Conservation (phyloP, 2,888 invertebrate species). For the Tubulanus polymorphus region DNA sequence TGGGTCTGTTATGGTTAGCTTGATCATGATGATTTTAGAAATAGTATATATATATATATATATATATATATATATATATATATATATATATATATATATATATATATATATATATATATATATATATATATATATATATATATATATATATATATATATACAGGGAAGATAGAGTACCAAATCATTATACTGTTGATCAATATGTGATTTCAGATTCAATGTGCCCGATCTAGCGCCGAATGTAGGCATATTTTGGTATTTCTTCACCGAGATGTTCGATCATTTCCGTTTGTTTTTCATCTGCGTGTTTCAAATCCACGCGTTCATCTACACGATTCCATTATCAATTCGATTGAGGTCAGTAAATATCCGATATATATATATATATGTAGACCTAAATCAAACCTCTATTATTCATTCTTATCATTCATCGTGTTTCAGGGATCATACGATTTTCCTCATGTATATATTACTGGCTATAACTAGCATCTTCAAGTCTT, state of each 20-base stretch:
- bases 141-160: too few relatives aligned
- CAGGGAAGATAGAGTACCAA: background rate
- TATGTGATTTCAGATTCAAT: constrained; percentile 64
- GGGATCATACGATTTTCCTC: constrained; percentile 52
- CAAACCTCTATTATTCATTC: background rate
- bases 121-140: too few relatives aligned
- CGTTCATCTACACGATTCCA: constrained; percentile 85
- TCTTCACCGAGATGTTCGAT: constrained; percentile 99
- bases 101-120: too few relatives aligned
- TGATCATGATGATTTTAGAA: too few relatives aligned
- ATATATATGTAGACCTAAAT: background rate
- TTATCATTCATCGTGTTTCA: constrained; percentile 25
- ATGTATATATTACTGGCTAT: constrained; percentile 59
- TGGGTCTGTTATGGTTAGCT: too few relatives aligned
- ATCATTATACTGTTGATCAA: background rate
- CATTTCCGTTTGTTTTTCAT: constrained; percentile 94
- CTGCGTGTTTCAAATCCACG: constrained; percentile 95
- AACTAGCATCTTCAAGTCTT: constrained; percentile 90
- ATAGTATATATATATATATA: too few relatives aligned
- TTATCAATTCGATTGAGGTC: constrained; percentile 59
- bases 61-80: too few relatives aligned
- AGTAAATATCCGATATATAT: constrained; percentile 52
- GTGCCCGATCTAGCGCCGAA: constrained; percentile 95
- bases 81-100: too few relatives aligned
- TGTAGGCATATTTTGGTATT: constrained; percentile 98